Percentiles rank a stretch among this genome's conserved stretches.
phyloP scores from a whole-genome alignment of 2,888 invertebrate genomes.

The Caenorhabditis auriculariae region DNA sequence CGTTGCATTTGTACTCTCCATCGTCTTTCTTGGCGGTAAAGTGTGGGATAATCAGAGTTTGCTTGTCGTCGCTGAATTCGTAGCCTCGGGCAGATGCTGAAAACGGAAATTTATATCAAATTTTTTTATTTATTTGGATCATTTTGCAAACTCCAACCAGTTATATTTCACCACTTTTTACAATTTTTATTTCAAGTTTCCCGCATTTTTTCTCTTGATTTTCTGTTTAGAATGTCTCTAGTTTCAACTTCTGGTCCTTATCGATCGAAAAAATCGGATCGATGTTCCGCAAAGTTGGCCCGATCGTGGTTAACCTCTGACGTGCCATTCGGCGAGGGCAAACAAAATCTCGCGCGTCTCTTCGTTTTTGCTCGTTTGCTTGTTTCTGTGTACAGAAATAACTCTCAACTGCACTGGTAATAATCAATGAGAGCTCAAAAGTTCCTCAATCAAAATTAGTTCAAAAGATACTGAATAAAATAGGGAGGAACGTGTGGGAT shows the following conservation, averaged over 20 bases:
- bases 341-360: no score
- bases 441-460: no score
- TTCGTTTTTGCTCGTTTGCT: no score
- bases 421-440: no score
- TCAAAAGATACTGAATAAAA: no score
- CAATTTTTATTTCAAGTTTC: neutral
- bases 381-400: no score
- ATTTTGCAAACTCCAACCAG: neutral
- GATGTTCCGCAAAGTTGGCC: no score
- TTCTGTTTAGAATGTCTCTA: neutral
- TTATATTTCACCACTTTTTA: neutral
- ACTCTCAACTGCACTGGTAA: no score
- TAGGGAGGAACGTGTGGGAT: no score
- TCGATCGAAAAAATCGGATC: no score
- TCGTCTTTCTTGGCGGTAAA: constrained; percentile 48
- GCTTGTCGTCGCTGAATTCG: constrained; percentile 47
- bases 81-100: constrained; percentile 46
- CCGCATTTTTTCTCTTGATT: neutral
- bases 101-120: constrained; percentile 7
- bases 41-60: constrained; percentile 44
- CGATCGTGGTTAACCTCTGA: no score
- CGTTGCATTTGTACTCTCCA: constrained; percentile 51
- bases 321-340: no score
- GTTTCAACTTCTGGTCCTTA: neutral
- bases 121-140: neutral